Evolutionary conservation across 1,140 invertebrate species (phyloP).

Genomic region (Euwallacea similis): DNA sequence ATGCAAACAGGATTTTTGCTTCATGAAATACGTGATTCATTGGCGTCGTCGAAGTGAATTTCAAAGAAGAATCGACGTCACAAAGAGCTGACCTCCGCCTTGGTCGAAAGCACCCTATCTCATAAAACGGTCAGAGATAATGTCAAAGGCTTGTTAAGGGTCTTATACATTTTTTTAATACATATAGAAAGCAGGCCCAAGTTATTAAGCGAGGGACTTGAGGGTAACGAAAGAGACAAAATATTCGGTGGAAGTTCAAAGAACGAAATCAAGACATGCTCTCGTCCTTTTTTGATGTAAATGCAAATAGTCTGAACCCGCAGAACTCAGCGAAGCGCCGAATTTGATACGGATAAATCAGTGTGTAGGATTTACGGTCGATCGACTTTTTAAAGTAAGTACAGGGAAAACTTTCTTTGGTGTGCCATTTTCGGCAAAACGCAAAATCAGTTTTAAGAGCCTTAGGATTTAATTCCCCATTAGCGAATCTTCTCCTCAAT

Average conservation of each 20-base stretch:
- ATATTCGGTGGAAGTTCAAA: slow-evolving; percentile 25
- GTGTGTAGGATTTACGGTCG: slow-evolving; percentile 39
- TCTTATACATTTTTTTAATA: too few species aligned
- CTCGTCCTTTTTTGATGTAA: slow-evolving; percentile 34
- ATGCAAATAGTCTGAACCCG: slow-evolving; percentile 44
- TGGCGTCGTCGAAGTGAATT: too few species aligned
- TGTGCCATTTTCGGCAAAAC: slow-evolving; percentile 9
- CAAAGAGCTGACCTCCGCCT: too few species aligned
- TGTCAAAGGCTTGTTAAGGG: too few species aligned
- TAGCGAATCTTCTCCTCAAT: background rate
- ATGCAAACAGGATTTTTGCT: background rate
- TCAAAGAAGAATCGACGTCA: too few species aligned
- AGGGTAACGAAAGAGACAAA: background rate
- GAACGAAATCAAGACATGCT: slow-evolving; percentile 36
- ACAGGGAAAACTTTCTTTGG: slow-evolving; percentile 23
- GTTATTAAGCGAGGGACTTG: background rate
- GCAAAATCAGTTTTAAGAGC: background rate
- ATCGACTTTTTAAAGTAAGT: slow-evolving; percentile 24
- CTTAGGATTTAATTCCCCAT: background rate
- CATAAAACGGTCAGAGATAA: too few species aligned
- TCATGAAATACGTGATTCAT: too few species aligned
- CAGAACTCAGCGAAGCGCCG: slow-evolving; percentile 42
- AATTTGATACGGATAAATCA: slow-evolving; percentile 47
- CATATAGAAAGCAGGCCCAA: background rate
- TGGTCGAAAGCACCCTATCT: too few species aligned